Percentiles rank a stretch among this genome's conserved stretches.
phyloP scores from a whole-genome alignment of 2,797 vertebrate genomes.

The Xenentodon cancila region DNA sequence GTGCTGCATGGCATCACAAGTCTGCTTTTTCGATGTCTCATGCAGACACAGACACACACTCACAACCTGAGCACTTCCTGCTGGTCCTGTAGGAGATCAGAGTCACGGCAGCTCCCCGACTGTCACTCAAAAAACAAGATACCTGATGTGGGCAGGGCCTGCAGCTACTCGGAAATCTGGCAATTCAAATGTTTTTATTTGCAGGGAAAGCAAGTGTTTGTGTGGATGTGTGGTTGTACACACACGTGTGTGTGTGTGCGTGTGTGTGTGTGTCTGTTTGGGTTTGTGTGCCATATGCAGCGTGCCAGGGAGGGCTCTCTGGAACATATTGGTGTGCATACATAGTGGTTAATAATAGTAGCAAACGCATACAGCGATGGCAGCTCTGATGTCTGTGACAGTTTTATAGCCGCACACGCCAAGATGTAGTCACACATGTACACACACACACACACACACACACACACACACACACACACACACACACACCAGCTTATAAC shows the following conservation, averaged over 20 bases:
- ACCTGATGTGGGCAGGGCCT: constrained; percentile 70
- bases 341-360: constrained; percentile 85
- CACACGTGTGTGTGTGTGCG: neutral
- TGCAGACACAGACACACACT: constrained; percentile 18
- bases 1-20: constrained; percentile 16
- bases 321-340: constrained; percentile 81
- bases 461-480: constrained; percentile 17
- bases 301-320: constrained; percentile 69
- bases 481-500: constrained; percentile 35
- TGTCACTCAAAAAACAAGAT: constrained; percentile 66
- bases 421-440: constrained; percentile 45
- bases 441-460: constrained; percentile 32
- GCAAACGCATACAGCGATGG: constrained; percentile 73
- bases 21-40: constrained; percentile 49
- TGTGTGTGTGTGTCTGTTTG: constrained; percentile 53
- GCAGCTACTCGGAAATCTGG: constrained; percentile 72
- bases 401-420: constrained; percentile 76
- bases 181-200: constrained; percentile 80
- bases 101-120: constrained; percentile 57
- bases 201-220: constrained; percentile 45
- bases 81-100: constrained; percentile 63
- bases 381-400: constrained; percentile 82
- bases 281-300: constrained; percentile 71
- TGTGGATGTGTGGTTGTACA: neutral
- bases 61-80: constrained; percentile 51